Base-by-base conservation (phyloP, 2,113 vertebrate species). In the Ceyx margarethae region DNA sequence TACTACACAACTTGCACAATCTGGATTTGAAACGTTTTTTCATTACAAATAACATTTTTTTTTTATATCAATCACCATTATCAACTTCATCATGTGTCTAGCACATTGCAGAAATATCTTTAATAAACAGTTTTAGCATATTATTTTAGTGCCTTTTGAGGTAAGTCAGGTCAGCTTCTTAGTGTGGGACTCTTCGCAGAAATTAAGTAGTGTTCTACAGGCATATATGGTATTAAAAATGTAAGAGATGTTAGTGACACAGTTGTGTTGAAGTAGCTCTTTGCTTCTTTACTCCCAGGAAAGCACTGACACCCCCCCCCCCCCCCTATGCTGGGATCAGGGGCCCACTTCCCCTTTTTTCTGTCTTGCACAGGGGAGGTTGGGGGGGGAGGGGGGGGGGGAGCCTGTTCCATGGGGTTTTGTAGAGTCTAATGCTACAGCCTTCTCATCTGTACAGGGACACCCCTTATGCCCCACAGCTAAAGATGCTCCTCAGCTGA, bases 391-490 rank as follows among this genome's bases (percentile, higher is more conserved):
- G n/a, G n/a, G n/a, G n/a, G n/a, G n/a, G n/a, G n/a, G n/a, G n/a
- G 53, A 31, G 8, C 13, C 10, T 71, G 22, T 40, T 76, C 4
- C 9, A 5, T 2, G 0, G 11, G 22, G 11, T 67, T 40, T 78
- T 37, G 48, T 37, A 51, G n/a, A 5, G 7, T 10, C 42, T 75
- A 48, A 17, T 1, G 28, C 25, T 68, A 4, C 48, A 54, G 51
- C 8, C 8, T 53, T 23, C 11, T 1, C 33, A 20, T 43, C 46
- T 43, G 10, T 18, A 26, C 35, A 23, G 17, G 9, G 58, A 6
- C 25, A 22, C 2, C 33, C 17, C 29, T 56, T 20, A 26, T 28
- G 13, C 13, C 6, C 8, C 0, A 0, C 17, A 22, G 42, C 23
- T 65, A 12, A n/a, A 50, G 35, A 13, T 14, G 11, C 29, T 37